Evolutionary conservation across 2,797 vertebrate species (phyloP).

Genomic region (Hybognathus amarus): DNA sequence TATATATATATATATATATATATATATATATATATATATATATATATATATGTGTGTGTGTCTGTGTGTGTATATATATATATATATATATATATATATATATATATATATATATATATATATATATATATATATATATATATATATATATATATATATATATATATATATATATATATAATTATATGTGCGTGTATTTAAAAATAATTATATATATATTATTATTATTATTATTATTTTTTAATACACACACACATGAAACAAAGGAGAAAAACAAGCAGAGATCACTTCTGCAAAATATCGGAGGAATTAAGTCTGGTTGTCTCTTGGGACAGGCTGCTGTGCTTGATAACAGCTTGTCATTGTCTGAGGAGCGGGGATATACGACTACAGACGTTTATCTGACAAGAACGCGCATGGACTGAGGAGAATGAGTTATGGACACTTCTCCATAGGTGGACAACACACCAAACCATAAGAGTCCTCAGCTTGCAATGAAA

Average conservation of each 20-base stretch:
- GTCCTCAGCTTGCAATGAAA: neutral
- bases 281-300: constrained; percentile 41
- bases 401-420: constrained; percentile 51
- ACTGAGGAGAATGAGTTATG: constrained; percentile 40
- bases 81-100: too few relatives aligned
- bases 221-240: too few relatives aligned
- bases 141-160: too few relatives aligned
- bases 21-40: too few relatives aligned
- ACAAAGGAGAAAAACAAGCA: constrained; percentile 48
- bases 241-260: neutral
- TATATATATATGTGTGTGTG: too few relatives aligned
- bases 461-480: constrained; percentile 25
- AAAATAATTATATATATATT: too few relatives aligned
- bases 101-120: too few relatives aligned
- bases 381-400: constrained; percentile 61
- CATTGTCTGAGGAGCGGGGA: constrained; percentile 67
- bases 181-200: too few relatives aligned
- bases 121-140: too few relatives aligned
- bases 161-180: too few relatives aligned
- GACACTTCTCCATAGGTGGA: constrained; percentile 32
- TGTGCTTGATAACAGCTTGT: constrained; percentile 51
- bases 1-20: too few relatives aligned
- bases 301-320: constrained; percentile 38
- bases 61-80: too few relatives aligned
- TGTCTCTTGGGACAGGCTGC: constrained; percentile 54